Evolutionary conservation across 2,113 vertebrate genomes (phyloP), one percentile per base, ranked within the genome.

Genomic region (Girardinichthys multiradiatus): DNA sequence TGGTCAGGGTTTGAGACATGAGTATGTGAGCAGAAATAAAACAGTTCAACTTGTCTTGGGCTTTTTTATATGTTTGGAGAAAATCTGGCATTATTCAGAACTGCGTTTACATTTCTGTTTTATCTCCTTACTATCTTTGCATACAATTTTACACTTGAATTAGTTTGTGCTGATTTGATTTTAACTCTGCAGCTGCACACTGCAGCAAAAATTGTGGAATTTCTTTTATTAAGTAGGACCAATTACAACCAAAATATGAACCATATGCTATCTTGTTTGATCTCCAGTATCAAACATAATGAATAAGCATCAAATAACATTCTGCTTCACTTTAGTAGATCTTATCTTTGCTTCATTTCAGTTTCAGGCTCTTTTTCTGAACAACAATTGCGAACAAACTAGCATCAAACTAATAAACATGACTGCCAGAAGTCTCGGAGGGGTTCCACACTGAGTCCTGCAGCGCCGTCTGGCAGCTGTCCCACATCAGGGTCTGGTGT

Each of bases 401-500:
- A 61, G 39, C 15, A 33, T 62, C 58, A 48, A 39, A 9, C 37
- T 48, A 31, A 48, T 71, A 62, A 62, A 71, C 28, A 62, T 51
- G 58, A 42, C 58, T 71, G 69, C 58, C 24, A 31, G 37, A 21
- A 39, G 57, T 30, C 37, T 60, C 68, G 1, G 9, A 59, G 64
- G 48, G 64, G 45, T 15, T 65, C n/a, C 57, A 35, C 30, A 19
- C 27, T 42, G 26, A 21, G 68, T 70, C 68, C 54, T 37, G 68
- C 57, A 58, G 68, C 27, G 14, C 69, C 17, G 37, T 30, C 69
- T 71, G 69, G 69, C 69, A 48, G 58, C 58, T 4, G 39, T 15
- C 69, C 69, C 58, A 61, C 69, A 62, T 71, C 69, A 61, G 69
- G 69, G 62, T 71, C 58, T 61, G 69, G 62, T 71, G 69, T 19